Evolutionary conservation across 2,797 vertebrate species (phyloP).

Genomic region (Threskiornis aethiopicus): DNA sequence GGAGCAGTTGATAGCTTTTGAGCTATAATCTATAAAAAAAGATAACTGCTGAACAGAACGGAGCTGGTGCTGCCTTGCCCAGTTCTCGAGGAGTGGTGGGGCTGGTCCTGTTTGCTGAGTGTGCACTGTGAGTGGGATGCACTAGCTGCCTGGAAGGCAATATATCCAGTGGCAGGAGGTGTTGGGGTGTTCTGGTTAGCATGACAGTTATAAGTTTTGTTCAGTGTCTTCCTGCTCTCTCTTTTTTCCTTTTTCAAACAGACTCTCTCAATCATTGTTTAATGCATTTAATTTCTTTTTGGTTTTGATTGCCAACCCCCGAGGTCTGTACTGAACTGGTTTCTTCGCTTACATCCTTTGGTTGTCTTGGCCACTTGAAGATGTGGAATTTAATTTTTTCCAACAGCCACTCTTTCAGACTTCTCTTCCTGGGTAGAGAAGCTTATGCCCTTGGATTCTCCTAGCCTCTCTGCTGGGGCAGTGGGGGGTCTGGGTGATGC

Average conservation of each 20-base stretch:
- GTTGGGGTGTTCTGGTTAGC: not conserved
- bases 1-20: not conserved
- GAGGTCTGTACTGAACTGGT: not conserved
- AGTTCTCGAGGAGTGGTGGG: not conserved
- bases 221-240: not conserved
- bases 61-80: not conserved
- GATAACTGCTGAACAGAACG: not conserved
- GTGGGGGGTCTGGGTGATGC: not conserved
- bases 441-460: slow-evolving; percentile 45
- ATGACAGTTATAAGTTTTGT: not conserved
- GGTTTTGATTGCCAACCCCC: not conserved
- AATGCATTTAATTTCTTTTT: not conserved
- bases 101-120: not conserved
- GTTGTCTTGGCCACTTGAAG: not conserved
- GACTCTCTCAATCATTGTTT: not conserved
- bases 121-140: not conserved
- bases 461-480: not conserved
- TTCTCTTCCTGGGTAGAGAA: not conserved
- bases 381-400: slow-evolving; percentile 32
- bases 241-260: not conserved
- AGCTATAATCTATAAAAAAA: not conserved
- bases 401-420: not conserved
- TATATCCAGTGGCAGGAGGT: not conserved
- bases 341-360: not conserved
- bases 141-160: not conserved